Percentiles rank a stretch among this genome's conserved stretches.
These are phyloP conservation scores for Rosalia funebris DNA, from an alignment of 2,888 invertebrate genomes.

Conservation along the genomic window DNA sequence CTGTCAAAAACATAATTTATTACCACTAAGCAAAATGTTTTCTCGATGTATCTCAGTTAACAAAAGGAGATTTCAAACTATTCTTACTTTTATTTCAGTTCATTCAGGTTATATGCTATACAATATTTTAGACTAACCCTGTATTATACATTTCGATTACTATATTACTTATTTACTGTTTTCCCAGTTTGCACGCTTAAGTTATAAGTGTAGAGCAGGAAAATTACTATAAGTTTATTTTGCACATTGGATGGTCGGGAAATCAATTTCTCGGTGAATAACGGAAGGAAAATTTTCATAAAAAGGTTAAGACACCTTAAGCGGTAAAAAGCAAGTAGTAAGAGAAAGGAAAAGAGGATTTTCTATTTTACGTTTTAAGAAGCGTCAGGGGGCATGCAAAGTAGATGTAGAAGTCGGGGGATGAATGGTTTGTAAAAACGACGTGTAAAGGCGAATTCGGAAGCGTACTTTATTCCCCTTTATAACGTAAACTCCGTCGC, in stretches of 20 bases:
- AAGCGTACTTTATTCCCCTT: constrained; percentile 3
- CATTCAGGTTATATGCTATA: too few species aligned
- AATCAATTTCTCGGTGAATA: constrained; percentile 11
- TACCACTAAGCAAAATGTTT: too few species aligned
- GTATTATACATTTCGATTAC: too few species aligned
- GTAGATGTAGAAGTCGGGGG: constrained; percentile 10
- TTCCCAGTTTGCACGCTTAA: too few species aligned
- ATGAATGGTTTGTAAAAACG: constrained; percentile 10
- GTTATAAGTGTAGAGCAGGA: too few species aligned
- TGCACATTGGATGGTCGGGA: not conserved
- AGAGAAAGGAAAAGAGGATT: constrained; percentile 19
- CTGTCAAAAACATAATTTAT: too few species aligned
- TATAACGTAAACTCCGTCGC: not conserved
- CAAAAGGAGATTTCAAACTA: too few species aligned
- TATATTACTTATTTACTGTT: too few species aligned
- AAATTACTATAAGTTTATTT: too few species aligned
- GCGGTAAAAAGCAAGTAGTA: constrained; percentile 6
- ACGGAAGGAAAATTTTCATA: constrained; percentile 7
- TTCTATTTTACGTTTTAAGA: constrained; percentile 20
- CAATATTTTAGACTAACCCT: too few species aligned
- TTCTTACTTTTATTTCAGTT: too few species aligned
- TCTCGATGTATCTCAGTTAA: too few species aligned
- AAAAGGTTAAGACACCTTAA: constrained; percentile 11
- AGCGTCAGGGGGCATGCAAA: constrained; percentile 19
- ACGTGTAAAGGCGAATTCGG: constrained; percentile 4